Evolutionary conservation across 2,888 invertebrate species (phyloP), one percentile per base, ranked within the genome.

Genomic region (Apeira syringaria): DNA sequence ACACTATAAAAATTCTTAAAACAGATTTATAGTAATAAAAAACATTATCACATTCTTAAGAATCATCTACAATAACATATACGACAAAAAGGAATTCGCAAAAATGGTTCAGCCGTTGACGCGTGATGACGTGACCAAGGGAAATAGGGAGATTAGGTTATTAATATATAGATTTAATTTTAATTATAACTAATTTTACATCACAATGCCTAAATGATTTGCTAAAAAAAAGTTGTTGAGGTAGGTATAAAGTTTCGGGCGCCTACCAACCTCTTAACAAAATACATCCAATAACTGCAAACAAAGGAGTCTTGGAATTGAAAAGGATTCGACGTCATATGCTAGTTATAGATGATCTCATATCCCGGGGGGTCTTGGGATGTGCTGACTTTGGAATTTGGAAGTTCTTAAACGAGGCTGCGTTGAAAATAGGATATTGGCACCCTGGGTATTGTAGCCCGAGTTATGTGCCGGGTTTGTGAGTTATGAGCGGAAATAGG

Each of bases 321-420:
- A 28, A 44, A 48, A 30, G 47, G 47, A 43, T 48, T 35, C 34
- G 41, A 48, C 40, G 43, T 52, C 38, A 50, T 47, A 47, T 44
- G 39, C 45, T 27, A 52, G 49, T 49, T 49, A 45, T 41, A 27
- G 48, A 47, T 47, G 39, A 34, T 50, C 50, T 43, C 36, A 48
- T 47, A 46, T 36, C 30, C 39, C 38, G 6, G 13, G 22, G 47
- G 29, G 22, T 18, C 36, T 15, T 37, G 6, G 31, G 46, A 40
- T 48, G 28, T 36, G 55, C 55, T 55, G 55, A 55, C 46, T 47
- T 44, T 30, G 44, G 40, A 50, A 45, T 47, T 35, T 44, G 12
- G 45, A 35, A 18, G 20, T 20, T 20, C 29, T 33, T 22, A 20
- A n/a, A n/a, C n/a, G n/a, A n/a, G n/a, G n/a, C n/a, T n/a, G 20